Evolutionary conservation across 1,140 invertebrate genomes (phyloP), one percentile per base, ranked within the genome.

Genomic region (Muscidifurax raptorellus): DNA sequence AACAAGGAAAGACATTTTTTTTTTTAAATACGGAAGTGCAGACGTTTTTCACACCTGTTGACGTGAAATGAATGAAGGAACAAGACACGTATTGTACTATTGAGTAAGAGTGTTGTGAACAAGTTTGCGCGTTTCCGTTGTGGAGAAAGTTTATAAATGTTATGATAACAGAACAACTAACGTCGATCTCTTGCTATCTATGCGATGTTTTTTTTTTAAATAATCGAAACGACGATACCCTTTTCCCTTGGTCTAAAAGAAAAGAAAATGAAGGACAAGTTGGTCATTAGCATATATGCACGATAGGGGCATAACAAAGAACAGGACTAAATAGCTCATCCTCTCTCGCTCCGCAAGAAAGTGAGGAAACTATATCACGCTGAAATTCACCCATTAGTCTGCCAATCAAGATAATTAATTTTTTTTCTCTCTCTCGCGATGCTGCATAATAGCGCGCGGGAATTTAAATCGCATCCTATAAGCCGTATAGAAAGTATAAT

Each of bases 101-200:
- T 78, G 75, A 77, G 64, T 83, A 83, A 83, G 59, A 78, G 28
- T 69, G 13, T 83, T 78, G 78, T 66, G 44, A 83, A 67, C 78
- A 83, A 59, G 4, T 67, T 66, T 74, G 47, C 27, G 28, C 80
- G 52, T 36, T 75, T 25, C 64, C 27, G 77, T 25, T 66, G 27
- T 4, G 66, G 80, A 71, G 83, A 86, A 84, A 82, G 78, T 28
- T 30, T 28, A 6, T 25, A 36, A 80, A 36, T 67, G 64, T 47
- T 80, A 27, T 28, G 18, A 80, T 85, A 79, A 67, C 36, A 25
- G 44, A 78, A 36, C n/a, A n/a, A n/a, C n/a, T n/a, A 30, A 47
- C 10, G 30, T 32, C n/a, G 67, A 25, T 52, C 10, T 6, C 28
- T 72, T 72, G 47, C 18, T 27, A 59, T 22, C 69, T 69, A 44